Base-by-base conservation (phyloP, 2,113 vertebrate genomes). In the Cebidichthys violaceus region DNA sequence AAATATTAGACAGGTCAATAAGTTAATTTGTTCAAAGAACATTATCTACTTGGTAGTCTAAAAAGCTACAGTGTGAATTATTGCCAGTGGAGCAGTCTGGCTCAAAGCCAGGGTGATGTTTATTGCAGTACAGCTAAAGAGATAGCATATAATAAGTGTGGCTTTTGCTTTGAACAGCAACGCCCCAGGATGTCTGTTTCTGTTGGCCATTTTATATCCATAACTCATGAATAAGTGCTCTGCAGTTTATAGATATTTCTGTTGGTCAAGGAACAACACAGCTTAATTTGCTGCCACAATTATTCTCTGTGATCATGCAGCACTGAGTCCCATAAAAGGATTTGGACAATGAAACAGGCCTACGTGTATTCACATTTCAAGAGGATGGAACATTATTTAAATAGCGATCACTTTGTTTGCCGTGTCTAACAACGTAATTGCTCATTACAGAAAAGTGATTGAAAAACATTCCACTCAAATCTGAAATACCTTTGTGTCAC, bases 261-360 rank as follows among this genome's bases (percentile, higher is more conserved):
- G 31, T 47, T 64, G 43, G 70, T 78, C 70, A 75, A 65, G 65
- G 20, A 82, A 79, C 41, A 70, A 70, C n/a, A 18, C 57, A n/a
- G 35, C 29, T 70, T 61, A 70, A 77, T 81, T 69, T 60, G 64
- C 60, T 45, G 61, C 17, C 20, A 71, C 14, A 66, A 18, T 64
- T 77, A 87, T 67, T 82, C 20, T 45, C 27, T 82, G 68, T 81
- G 73, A 84, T 78, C 59, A 45, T 22, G 17, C 29, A 24, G 27
- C 7, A 11, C 17, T 55, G 65, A 61, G 27, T 75, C 69, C 69
- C 64, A 78, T 74, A 22, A 70, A 84, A 75, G 27, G 29, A 75
- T 54, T 35, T 37, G 64, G 45, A 73, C 72, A 52, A 62, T 64
- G 61, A 70, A 60, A 43, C 29, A 54, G 22, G 35, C n/a, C 67